phyloP scores from a whole-genome alignment of 2,888 invertebrate species.

The Rambutsinella grinnellia region DNA sequence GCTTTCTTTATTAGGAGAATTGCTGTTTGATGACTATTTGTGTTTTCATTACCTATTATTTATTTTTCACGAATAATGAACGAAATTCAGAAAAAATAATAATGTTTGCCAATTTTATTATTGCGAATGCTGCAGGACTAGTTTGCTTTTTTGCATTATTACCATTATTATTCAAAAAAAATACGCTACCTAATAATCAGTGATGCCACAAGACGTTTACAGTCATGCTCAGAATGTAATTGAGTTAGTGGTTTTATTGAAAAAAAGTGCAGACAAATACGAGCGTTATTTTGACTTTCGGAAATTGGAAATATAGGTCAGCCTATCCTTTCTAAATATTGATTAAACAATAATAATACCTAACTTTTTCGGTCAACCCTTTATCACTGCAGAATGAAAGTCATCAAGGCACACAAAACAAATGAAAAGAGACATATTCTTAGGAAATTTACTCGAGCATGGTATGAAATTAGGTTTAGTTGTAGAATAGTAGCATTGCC shows the following conservation, averaged over 20 bases:
- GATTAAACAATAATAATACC: neutral
- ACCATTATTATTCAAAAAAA: no score
- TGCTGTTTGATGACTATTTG: neutral
- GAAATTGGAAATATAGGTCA: constrained; percentile 36
- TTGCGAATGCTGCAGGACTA: no score
- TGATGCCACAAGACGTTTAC: constrained; percentile 7
- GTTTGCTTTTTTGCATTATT: no score
- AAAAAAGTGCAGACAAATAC: neutral
- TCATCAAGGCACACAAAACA: neutral
- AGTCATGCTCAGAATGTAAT: constrained; percentile 34
- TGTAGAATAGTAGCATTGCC: neutral
- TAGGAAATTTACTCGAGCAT: neutral
- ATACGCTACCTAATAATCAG: neutral
- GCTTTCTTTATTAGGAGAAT: neutral
- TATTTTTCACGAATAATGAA: neutral
- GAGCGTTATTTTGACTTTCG: no score
- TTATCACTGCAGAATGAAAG: neutral
- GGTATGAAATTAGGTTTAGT: neutral
- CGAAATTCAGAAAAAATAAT: neutral
- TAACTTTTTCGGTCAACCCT: neutral
- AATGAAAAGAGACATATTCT: neutral
- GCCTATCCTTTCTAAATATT: neutral
- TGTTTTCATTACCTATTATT: neutral
- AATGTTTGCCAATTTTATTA: no score
- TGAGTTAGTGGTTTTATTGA: constrained; percentile 28